Evolutionary conservation across 2,888 invertebrate genomes (phyloP).

Genomic region (Herminia tarsipennalis): DNA sequence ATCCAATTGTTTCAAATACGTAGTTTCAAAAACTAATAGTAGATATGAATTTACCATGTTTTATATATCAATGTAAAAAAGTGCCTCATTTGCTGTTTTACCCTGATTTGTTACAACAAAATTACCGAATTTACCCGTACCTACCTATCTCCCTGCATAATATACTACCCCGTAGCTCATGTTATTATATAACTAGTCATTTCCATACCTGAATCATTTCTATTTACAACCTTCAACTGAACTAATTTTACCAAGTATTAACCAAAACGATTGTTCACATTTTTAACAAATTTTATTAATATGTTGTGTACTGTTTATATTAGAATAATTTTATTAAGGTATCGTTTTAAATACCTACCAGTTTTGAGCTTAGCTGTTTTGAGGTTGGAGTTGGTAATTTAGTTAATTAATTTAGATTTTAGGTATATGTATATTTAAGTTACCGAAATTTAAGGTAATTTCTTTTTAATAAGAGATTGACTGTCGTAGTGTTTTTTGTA

Average conservation of each 20-base stretch:
- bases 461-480: conserved; percentile 27
- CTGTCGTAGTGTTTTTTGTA: conserved; percentile 35
- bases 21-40: conserved; percentile 47
- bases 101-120: conserved; percentile 6
- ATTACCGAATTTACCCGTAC: conserved; percentile 30
- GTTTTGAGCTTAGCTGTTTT: conserved; percentile 59
- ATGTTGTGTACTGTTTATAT: conserved; percentile 71
- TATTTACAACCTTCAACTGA: conserved; percentile 51
- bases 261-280: conserved; percentile 82
- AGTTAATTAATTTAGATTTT: conserved; percentile 55
- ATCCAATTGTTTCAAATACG: conserved; percentile 40
- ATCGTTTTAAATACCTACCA: conserved; percentile 68
- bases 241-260: conserved; percentile 69
- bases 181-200: conserved; percentile 56
- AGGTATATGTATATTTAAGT: conserved; percentile 50
- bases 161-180: conserved; percentile 17
- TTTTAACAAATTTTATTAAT: conserved; percentile 82
- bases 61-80: conserved; percentile 43
- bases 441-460: conserved; percentile 50
- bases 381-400: conserved; percentile 51
- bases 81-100: conserved; percentile 46
- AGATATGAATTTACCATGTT: conserved; percentile 24
- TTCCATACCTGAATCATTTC: conserved; percentile 47
- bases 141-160: conserved; percentile 18
- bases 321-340: conserved; percentile 72